Evolutionary conservation across 2,797 vertebrate species (phyloP).

Genomic region (Esox lucius): DNA sequence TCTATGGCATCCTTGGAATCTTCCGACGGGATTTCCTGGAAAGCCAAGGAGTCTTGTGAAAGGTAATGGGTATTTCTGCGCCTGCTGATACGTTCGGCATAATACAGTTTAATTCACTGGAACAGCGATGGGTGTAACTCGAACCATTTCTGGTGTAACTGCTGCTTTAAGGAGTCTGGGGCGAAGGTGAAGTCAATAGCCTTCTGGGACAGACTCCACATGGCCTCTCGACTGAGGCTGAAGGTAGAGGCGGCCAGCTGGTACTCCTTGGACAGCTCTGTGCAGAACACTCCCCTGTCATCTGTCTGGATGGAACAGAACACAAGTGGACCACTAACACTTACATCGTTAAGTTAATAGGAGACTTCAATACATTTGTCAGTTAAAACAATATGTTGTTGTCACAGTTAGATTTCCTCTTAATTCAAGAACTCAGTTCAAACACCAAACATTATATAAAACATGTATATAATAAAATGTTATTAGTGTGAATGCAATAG

Average conservation of each 20-base stretch:
- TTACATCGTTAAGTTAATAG: neutral
- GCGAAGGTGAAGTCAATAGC: slow-evolving; percentile 89
- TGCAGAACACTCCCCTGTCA: slow-evolving; percentile 95
- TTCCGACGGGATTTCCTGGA: no score
- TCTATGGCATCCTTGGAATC: no score
- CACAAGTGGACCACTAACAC: neutral
- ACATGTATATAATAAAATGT: neutral
- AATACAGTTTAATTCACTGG: slow-evolving; percentile 34
- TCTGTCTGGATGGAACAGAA: slow-evolving; percentile 81
- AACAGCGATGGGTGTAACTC: slow-evolving; percentile 71
- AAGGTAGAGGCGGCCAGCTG: slow-evolving; percentile 88
- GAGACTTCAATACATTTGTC: neutral
- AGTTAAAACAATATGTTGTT: no score
- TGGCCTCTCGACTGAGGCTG: slow-evolving; percentile 76
- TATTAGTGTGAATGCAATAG: no score
- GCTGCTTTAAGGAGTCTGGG: slow-evolving; percentile 75
- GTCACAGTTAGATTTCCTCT: no score
- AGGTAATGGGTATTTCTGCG: no score
- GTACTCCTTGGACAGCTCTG: slow-evolving; percentile 90
- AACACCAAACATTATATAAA: neutral
- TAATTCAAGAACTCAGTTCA: neutral
- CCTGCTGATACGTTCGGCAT: neutral
- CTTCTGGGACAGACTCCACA: slow-evolving; percentile 88
- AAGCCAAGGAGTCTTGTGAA: no score
- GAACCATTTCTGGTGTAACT: slow-evolving; percentile 83